Evolutionary conservation across 2,113 vertebrate species (phyloP), one percentile per base, ranked within the genome.

Genomic region (Heterocephalus glaber): DNA sequence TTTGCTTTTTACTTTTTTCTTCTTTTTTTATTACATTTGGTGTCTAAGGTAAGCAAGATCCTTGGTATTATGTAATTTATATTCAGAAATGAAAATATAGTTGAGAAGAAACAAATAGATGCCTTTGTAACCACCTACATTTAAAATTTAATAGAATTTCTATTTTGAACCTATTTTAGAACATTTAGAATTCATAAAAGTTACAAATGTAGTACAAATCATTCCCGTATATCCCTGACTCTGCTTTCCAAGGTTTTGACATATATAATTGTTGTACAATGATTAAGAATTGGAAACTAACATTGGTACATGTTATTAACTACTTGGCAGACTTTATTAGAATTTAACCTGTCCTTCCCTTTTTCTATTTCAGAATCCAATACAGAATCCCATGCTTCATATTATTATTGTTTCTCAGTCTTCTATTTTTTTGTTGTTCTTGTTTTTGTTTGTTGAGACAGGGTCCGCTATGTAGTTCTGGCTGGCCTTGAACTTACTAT

Each of bases 81-180:
- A 47, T 47, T 76, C 13, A 47, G 26, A 47, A 76, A 76, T 47
- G 44, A 11, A 30, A n/a, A 1, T 10, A 92, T 7, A 38, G 26
- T 35, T 72, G 26, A 58, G 58, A 85, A 82, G 68, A 90, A 94
- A 79, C 14, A 47, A 0, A 3, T 11, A 19, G 11, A 12, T 81
- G 49, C 30, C 30, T 92, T 94, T 35, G 91, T 0, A 26, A 24
- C 79, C 54, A 60, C 4, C 10, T 74, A 38, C 44, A 47, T 86
- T 41, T 38, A 61, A 79, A 70, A 56, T 17, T 38, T 61, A 80
- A 80, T 24, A 84, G 35, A 76, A 56, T 11, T 79, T 94, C 49
- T 72, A 63, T 65, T 97, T 58, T 86, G 33, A 94, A 79, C 35
- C 44, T 65, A 79, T 41, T 58, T 92, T 76, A 70, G 7, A 74